Percentiles rank a stretch among this genome's conserved stretches.
phyloP scores from a whole-genome alignment of 2,797 vertebrate species.

The Darevskia mixta region DNA sequence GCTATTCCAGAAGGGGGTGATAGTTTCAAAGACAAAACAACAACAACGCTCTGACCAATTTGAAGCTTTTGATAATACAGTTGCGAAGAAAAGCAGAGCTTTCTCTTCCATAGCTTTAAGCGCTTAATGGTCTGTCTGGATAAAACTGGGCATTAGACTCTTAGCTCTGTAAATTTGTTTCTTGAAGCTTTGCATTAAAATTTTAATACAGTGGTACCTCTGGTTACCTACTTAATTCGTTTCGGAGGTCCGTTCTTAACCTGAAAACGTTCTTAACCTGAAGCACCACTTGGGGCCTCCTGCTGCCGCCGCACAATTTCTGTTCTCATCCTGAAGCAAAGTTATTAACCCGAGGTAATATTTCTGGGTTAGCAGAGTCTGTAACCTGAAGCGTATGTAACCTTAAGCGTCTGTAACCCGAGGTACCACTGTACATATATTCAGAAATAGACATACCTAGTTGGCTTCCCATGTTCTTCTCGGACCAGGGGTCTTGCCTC shows the following conservation, averaged over 20 bases:
- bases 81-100: not conserved
- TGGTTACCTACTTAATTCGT: too few species aligned
- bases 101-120: not conserved
- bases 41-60: not conserved
- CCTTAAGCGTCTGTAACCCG: too few species aligned
- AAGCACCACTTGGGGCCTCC: too few species aligned
- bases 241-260: too few species aligned
- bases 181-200: not conserved
- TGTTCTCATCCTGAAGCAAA: too few species aligned
- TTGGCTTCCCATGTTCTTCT: not conserved
- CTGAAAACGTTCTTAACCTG: too few species aligned
- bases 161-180: not conserved
- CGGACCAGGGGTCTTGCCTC: not conserved
- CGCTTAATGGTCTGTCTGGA: not conserved
- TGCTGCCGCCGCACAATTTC: too few species aligned
- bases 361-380: too few species aligned
- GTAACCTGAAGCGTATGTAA: too few species aligned
- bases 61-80: not conserved
- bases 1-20: slow-evolving; percentile 53
- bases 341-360: too few species aligned
- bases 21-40: slow-evolving; percentile 56
- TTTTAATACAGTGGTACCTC: not conserved
- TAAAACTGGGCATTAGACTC: not conserved
- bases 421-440: too few species aligned
- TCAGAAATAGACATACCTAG: not conserved